phyloP scores from a whole-genome alignment of 2,888 invertebrate species.

The Gastrophysa polygoni region DNA sequence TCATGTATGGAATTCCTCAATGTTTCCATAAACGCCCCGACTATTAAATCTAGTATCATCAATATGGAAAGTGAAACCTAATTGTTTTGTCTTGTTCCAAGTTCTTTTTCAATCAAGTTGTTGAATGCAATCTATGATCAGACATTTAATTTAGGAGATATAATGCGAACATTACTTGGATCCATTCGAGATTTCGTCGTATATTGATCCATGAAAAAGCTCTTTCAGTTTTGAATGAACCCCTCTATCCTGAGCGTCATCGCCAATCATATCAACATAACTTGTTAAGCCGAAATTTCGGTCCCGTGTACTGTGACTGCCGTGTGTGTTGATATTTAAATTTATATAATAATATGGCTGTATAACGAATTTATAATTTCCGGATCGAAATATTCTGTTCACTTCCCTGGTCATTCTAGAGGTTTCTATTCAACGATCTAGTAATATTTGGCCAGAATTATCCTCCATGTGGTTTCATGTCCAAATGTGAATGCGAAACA shows the following conservation, averaged over 20 bases:
- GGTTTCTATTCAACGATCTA: not conserved
- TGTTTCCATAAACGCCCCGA: too few species aligned
- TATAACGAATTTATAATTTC: constrained; percentile 39
- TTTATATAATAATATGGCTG: constrained; percentile 44
- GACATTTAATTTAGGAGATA: too few species aligned
- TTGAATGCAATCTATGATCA: too few species aligned
- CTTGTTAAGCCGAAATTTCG: constrained; percentile 12
- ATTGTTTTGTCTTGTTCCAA: too few species aligned
- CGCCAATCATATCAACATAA: constrained; percentile 29
- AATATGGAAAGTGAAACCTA: too few species aligned
- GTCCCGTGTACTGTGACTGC: constrained; percentile 47
- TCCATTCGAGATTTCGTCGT: not conserved
- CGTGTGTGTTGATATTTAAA: constrained; percentile 57
- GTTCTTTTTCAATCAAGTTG: too few species aligned
- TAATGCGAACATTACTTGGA: too few species aligned
- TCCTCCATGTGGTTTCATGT: not conserved
- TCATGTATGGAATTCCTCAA: too few species aligned
- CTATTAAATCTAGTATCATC: too few species aligned
- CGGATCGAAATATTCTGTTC: constrained; percentile 27
- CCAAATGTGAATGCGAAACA: not conserved
- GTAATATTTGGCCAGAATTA: constrained; percentile 1
- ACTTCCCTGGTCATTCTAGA: not conserved
- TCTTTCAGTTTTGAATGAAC: constrained; percentile 18
- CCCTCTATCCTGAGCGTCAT: constrained; percentile 24
- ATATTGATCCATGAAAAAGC: constrained; percentile 5